Conservation (phyloP, 1,140 invertebrate genomes). For the Caenorhabditis remanei region DNA sequence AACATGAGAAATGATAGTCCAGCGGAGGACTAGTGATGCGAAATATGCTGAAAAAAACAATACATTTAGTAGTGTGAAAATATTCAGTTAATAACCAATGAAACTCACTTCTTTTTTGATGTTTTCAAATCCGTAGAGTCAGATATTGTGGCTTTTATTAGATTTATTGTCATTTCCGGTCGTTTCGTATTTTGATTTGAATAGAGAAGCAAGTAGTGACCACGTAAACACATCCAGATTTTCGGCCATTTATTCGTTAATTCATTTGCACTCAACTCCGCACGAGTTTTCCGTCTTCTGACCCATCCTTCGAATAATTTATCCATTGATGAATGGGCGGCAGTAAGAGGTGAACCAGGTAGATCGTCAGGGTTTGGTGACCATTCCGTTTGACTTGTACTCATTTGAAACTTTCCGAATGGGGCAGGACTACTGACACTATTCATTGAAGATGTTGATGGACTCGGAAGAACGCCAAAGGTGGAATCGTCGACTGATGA, state of each 20-base stretch:
- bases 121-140: conserved; percentile 65
- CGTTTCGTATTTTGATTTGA: conserved; percentile 62
- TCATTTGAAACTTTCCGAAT: conserved; percentile 34
- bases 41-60: conserved; percentile 61
- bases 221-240: conserved; percentile 63
- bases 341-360: conserved; percentile 40
- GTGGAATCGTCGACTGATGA: conserved; percentile 20
- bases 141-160: conserved; percentile 62
- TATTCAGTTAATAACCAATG: too few species aligned
- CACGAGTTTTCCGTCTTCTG: conserved; percentile 52
- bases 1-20: conserved; percentile 63
- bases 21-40: conserved; percentile 40
- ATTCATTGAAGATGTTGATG: conserved; percentile 54
- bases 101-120: conserved; percentile 66
- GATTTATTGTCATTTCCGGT: conserved; percentile 58
- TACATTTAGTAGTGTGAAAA: too few species aligned
- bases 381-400: conserved; percentile 32
- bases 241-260: conserved; percentile 67
- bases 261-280: conserved; percentile 56
- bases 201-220: conserved; percentile 56
- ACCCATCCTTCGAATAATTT: conserved; percentile 63
- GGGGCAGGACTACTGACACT: conserved; percentile 59
- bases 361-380: conserved; percentile 53
- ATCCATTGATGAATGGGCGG: conserved; percentile 41
- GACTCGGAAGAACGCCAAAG: conserved; percentile 42